Evolutionary conservation across 2,888 invertebrate species (phyloP).

Genomic region (Ophraella communa): DNA sequence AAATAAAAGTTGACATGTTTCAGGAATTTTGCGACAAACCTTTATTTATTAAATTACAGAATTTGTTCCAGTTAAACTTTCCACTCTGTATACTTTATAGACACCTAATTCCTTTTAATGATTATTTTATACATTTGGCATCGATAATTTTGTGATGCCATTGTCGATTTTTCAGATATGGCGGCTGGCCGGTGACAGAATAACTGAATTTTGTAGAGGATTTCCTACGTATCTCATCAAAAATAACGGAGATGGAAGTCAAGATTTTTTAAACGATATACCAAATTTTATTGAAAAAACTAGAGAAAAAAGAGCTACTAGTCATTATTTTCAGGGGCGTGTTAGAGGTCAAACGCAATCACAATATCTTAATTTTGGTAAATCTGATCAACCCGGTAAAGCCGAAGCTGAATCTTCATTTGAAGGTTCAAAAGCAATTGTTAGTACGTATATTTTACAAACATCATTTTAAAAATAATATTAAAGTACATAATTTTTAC

Average conservation of each 20-base stretch:
- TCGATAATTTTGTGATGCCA: not conserved
- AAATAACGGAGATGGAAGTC: conserved; percentile 37
- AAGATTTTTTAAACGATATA: conserved; percentile 35
- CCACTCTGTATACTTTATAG: too few species aligned
- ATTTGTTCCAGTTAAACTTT: too few species aligned
- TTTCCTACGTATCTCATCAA: conserved; percentile 58
- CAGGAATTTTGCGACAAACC: too few species aligned
- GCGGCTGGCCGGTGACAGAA: conserved; percentile 59
- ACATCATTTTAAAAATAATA: too few species aligned
- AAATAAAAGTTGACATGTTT: too few species aligned
- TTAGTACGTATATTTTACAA: conserved; percentile 69
- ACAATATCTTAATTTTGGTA: conserved; percentile 78
- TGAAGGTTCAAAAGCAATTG: conserved; percentile 72
- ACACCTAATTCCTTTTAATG: too few species aligned
- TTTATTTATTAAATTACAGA: too few species aligned
- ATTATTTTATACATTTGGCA: too few species aligned
- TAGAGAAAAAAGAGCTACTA: conserved; percentile 46
- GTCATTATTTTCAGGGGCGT: conserved; percentile 57
- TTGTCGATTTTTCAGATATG: conserved; percentile 53
- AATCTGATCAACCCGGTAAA: conserved; percentile 67
- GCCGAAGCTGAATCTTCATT: conserved; percentile 83
- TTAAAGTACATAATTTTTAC: too few species aligned
- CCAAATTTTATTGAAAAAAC: conserved; percentile 20
- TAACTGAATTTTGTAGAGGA: conserved; percentile 61
- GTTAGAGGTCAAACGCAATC: conserved; percentile 83